Conservation (phyloP, 2,113 vertebrate genomes). For the Sebastes fasciatus region DNA sequence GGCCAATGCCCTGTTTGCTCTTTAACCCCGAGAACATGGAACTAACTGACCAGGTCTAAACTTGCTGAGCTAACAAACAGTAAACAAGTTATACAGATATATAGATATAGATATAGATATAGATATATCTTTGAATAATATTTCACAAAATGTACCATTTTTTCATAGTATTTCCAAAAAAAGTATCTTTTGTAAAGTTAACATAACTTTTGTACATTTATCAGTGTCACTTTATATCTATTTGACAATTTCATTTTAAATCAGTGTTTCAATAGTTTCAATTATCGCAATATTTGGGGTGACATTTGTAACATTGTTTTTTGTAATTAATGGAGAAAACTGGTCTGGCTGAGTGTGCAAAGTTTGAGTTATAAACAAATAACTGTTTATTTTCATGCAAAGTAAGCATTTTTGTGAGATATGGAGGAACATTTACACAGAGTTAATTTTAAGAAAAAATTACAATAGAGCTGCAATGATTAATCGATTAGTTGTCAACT, state of each 20-base stretch:
- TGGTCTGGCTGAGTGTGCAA: background rate
- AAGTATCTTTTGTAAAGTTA: background rate
- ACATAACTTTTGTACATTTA: background rate
- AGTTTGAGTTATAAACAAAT: background rate
- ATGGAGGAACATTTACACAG: background rate
- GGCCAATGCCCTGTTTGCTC: slow-evolving; percentile 15
- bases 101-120: too few relatives aligned
- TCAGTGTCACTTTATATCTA: background rate
- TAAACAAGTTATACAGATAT: background rate
- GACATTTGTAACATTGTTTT: too few relatives aligned
- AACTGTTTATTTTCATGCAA: background rate
- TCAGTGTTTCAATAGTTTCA: background rate
- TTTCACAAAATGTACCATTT: background rate
- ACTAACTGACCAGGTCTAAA: background rate
- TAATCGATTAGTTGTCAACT: too few relatives aligned
- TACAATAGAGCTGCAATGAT: too few relatives aligned
- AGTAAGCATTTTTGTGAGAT: background rate
- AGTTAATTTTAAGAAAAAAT: background rate
- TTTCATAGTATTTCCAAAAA: background rate
- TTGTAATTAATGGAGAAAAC: background rate
- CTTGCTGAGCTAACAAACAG: background rate
- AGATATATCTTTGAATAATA: background rate
- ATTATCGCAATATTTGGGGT: background rate
- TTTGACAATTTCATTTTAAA: background rate
- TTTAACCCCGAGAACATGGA: slow-evolving; percentile 25